A percentile compares a stretch with the other conserved stretches of the same genome.
phyloP scores from a whole-genome alignment of 2,888 invertebrate species.

The Cerceris ruficornis region DNA sequence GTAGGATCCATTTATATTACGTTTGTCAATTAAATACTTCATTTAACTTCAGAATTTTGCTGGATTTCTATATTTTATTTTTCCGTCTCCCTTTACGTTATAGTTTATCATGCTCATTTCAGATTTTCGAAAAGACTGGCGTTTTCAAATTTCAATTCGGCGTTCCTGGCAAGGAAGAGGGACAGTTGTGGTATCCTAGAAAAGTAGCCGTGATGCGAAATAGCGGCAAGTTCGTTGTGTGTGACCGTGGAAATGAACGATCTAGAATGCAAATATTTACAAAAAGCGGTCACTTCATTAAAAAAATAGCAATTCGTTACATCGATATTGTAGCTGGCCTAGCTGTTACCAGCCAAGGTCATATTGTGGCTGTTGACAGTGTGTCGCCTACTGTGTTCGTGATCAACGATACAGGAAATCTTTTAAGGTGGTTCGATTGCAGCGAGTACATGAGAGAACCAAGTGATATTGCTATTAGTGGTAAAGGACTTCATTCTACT shows the following conservation, averaged over 20 bases:
- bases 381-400: slow-evolving; percentile 98
- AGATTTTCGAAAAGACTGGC: slow-evolving; percentile 97
- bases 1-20: too few relatives aligned
- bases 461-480: slow-evolving; percentile 97
- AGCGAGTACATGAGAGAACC: slow-evolving; percentile 99
- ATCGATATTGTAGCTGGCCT: slow-evolving; percentile 96
- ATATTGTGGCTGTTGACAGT: slow-evolving; percentile 98
- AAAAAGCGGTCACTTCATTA: slow-evolving; percentile 96
- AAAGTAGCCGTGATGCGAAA: slow-evolving; percentile 96
- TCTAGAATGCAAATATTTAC: slow-evolving; percentile 99
- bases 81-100: too few relatives aligned
- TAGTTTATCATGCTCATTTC: slow-evolving; percentile 52
- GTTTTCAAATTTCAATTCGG: slow-evolving; percentile 97
- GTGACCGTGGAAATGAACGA: slow-evolving; percentile 97
- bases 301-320: slow-evolving; percentile 95
- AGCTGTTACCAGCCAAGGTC: slow-evolving; percentile 95
- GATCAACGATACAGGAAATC: slow-evolving; percentile 94
- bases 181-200: slow-evolving; percentile 98
- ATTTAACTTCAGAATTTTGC: too few relatives aligned
- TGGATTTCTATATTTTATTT: too few relatives aligned
- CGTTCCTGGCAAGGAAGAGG: slow-evolving; percentile 96
- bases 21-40: too few relatives aligned
- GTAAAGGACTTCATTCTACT: slow-evolving; percentile 79
- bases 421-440: slow-evolving; percentile 98
- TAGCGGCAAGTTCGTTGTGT: slow-evolving; percentile 96